A percentile compares a stretch with the other conserved stretches of the same genome.
phyloP scores from a whole-genome alignment of 2,113 vertebrate genomes.

The Butorides virescens region DNA sequence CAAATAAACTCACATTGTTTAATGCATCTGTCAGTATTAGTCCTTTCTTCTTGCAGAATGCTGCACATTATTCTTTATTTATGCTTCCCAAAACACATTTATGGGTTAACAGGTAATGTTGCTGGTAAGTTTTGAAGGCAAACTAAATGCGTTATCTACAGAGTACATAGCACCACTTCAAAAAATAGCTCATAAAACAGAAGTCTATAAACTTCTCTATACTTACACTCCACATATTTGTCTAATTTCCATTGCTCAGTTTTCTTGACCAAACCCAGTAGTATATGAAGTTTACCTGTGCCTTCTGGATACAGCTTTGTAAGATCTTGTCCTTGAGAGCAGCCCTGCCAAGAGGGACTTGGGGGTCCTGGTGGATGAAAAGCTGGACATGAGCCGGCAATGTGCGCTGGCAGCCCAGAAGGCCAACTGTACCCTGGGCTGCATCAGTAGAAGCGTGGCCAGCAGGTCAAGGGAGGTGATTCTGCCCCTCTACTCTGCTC shows the following conservation, averaged over 20 bases:
- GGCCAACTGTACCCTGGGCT: too few relatives aligned
- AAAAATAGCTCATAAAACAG: not conserved
- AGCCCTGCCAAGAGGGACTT: too few relatives aligned
- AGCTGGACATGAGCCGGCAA: too few relatives aligned
- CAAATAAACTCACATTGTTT: not conserved
- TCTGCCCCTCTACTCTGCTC: too few relatives aligned
- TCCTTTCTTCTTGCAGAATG: not conserved
- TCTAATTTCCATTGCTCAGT: not conserved
- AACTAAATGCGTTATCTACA: not conserved
- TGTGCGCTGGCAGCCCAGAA: too few relatives aligned
- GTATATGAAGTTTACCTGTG: not conserved
- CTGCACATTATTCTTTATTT: not conserved
- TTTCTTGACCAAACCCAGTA: not conserved
- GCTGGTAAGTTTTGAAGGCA: not conserved
- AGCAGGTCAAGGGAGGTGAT: too few relatives aligned
- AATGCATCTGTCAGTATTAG: not conserved
- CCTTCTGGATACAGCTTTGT: not conserved
- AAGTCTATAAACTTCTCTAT: not conserved
- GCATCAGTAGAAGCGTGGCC: too few relatives aligned
- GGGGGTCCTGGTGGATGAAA: too few relatives aligned
- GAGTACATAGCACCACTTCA: not conserved
- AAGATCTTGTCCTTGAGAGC: not conserved
- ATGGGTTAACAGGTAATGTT: not conserved
- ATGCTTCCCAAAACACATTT: not conserved
- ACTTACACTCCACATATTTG: not conserved